Percentiles rank a stretch among this genome's conserved stretches.
These are phyloP conservation scores for Piaya cayana DNA, from an alignment of 2,113 vertebrate genomes.

Conservation along the genomic window DNA sequence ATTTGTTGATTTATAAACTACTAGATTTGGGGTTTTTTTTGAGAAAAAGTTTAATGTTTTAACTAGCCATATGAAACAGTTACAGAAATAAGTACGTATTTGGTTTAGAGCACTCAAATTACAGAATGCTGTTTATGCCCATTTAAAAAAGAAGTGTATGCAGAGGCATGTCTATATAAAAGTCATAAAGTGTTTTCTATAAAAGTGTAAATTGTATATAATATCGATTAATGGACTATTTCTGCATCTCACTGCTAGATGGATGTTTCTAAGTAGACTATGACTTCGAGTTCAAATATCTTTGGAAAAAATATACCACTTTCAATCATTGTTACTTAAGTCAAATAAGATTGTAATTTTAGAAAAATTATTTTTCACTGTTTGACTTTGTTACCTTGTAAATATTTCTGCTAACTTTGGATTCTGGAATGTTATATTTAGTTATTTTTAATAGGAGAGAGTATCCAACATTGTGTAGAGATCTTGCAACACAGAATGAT, in stretches of 20 bases:
- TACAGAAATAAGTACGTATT: not conserved
- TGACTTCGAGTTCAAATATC: not conserved
- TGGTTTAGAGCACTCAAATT: not conserved
- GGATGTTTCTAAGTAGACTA: not conserved
- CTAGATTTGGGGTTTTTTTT: not conserved
- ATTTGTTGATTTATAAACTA: not conserved
- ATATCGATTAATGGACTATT: not conserved
- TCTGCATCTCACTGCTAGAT: not conserved
- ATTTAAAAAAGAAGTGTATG: not conserved
- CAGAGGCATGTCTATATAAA: not conserved
- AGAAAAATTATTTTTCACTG: not conserved
- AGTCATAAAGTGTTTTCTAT: not conserved
- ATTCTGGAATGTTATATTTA: not conserved
- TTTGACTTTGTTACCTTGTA: not conserved
- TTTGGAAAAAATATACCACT: not conserved
- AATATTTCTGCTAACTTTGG: not conserved
- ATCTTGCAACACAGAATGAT: not conserved
- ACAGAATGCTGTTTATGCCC: not conserved
- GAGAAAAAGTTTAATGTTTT: not conserved
- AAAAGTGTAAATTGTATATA: not conserved
- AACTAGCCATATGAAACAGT: not conserved
- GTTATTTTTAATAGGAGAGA: not conserved
- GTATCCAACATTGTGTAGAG: not conserved
- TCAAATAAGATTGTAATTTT: not conserved
- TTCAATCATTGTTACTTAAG: not conserved